phyloP scores from a whole-genome alignment of 2,113 vertebrate species.

The Arenaria interpres region DNA sequence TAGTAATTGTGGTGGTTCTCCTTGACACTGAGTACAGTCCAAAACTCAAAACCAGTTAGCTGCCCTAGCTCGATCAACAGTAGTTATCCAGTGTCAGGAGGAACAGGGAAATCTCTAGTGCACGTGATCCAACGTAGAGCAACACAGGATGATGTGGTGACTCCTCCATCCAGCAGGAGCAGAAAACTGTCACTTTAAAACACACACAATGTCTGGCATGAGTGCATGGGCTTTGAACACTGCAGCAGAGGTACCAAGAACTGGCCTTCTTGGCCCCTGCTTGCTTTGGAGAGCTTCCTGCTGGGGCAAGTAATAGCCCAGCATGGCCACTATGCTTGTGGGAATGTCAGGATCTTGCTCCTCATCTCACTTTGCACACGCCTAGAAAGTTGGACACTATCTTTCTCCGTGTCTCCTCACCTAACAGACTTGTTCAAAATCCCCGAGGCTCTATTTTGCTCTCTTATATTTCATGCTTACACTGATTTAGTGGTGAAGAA shows the following conservation, averaged over 20 bases:
- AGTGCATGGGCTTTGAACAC: rapidly evolving
- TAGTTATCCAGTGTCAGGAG: neutral
- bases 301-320: neutral
- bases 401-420: neutral
- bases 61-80: neutral
- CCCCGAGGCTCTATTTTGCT: neutral
- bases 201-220: rapidly evolving
- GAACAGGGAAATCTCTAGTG: neutral
- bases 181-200: neutral
- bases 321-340: neutral
- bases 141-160: neutral
- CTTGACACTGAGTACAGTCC: neutral
- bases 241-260: neutral
- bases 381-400: neutral
- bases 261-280: neutral
- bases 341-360: neutral
- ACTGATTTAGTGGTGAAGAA: neutral
- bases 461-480: neutral
- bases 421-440: neutral
- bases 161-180: neutral
- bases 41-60: neutral
- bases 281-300: neutral
- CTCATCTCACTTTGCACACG: neutral
- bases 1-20: neutral
- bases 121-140: neutral